phyloP scores from a whole-genome alignment of 1,140 invertebrate genomes.

The Lucilia sericata region DNA sequence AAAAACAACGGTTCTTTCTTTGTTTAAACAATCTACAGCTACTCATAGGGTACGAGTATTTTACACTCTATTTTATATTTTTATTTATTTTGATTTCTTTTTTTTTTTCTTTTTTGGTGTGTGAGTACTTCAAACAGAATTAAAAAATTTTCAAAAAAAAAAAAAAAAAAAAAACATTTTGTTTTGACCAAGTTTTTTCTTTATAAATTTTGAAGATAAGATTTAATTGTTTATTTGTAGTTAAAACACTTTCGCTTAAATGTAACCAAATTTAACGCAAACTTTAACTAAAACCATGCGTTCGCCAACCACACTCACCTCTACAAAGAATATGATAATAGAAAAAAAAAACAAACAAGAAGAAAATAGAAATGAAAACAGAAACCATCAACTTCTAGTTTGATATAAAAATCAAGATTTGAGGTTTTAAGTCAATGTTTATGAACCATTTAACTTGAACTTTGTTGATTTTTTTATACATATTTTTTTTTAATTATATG shows the following conservation, averaged over 20 bases:
- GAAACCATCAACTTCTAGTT: neutral
- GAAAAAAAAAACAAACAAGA: neutral
- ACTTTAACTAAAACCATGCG: neutral
- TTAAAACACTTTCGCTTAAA: conserved; percentile 34
- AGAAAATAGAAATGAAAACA: neutral
- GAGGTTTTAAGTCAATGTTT: conserved; percentile 31
- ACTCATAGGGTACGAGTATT: neutral
- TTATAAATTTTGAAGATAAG: neutral
- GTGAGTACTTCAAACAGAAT: neutral
- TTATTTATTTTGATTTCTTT: conserved; percentile 1
- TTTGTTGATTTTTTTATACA: neutral
- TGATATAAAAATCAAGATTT: conserved; percentile 2
- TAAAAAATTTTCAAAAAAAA: neutral
- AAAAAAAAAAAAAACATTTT: neutral
- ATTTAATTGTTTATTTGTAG: conserved; percentile 20
- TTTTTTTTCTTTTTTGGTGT: neutral
- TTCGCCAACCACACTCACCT: neutral
- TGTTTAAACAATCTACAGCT: neutral
- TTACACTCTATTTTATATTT: neutral
- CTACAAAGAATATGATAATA: neutral
- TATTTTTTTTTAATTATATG: neutral
- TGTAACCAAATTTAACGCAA: conserved; percentile 21
- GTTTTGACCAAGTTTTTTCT: conserved; percentile 40
- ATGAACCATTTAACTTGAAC: conserved; percentile 44
- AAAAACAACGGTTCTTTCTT: conserved; percentile 44